Conservation (phyloP, 2,888 invertebrate genomes). For the Machimus atricapillus region DNA sequence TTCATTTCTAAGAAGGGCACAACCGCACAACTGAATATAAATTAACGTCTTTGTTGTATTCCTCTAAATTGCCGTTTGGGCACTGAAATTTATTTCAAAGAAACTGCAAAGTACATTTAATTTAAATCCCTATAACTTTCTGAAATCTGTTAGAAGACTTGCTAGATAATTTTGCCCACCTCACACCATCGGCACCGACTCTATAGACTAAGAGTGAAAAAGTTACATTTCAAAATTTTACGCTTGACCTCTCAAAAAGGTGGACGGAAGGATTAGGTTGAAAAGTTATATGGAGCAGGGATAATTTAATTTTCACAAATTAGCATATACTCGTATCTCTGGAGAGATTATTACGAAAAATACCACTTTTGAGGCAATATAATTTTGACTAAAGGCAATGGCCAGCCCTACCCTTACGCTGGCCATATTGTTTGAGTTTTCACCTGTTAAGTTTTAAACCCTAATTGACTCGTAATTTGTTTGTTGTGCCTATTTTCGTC, state of each 20-base stretch:
- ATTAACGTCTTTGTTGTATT: not conserved
- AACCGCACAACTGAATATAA: not conserved
- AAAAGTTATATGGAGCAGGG: conserved; percentile 2
- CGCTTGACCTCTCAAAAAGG: not conserved
- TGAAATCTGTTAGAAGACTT: not conserved
- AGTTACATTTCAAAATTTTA: not conserved
- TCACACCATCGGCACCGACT: not conserved
- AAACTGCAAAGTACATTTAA: not conserved
- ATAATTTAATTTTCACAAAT: conserved; percentile 11
- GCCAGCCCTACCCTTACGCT: not conserved
- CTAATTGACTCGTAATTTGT: not conserved
- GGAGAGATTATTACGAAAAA: not conserved
- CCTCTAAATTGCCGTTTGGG: not conserved
- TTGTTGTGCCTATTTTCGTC: not conserved
- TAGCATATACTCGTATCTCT: not conserved
- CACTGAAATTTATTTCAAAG: not conserved
- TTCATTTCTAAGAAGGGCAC: not conserved
- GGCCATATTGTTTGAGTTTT: not conserved
- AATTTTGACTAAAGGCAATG: not conserved
- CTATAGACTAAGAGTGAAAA: not conserved
- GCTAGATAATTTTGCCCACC: not conserved
- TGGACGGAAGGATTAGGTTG: not conserved
- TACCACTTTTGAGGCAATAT: not conserved
- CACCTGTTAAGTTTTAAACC: not conserved
- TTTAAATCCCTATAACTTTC: not conserved